These are phyloP conservation scores for Tor tambroides DNA, from an alignment of 2,113 vertebrate species.

Conservation along the genomic window DNA sequence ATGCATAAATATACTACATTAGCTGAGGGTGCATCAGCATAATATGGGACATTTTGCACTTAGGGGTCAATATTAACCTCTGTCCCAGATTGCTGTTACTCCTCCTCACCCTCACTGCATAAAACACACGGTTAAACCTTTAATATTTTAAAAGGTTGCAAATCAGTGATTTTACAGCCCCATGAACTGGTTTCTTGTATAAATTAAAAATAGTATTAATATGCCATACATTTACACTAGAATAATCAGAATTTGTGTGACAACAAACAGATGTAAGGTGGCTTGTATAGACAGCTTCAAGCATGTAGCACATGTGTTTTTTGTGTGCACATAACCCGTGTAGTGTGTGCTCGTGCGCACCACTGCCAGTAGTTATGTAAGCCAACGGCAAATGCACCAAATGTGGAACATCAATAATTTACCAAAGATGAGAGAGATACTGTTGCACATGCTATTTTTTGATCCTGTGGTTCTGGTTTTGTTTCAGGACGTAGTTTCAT, in stretches of 20 bases:
- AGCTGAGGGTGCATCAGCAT: neutral
- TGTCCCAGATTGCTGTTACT: neutral
- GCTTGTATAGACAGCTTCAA: neutral
- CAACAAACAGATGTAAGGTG: neutral
- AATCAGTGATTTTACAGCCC: neutral
- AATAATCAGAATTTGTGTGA: neutral
- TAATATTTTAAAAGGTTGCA: neutral
- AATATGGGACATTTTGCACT: neutral
- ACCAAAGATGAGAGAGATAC: constrained; percentile 36
- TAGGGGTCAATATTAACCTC: neutral
- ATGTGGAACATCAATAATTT: constrained; percentile 69
- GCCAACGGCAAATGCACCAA: constrained; percentile 53
- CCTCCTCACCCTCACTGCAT: neutral
- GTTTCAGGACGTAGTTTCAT: neutral
- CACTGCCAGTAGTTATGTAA: constrained; percentile 52
- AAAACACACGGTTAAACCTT: neutral
- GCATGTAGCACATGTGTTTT: neutral
- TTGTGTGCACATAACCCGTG: neutral
- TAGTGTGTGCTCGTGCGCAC: constrained; percentile 35
- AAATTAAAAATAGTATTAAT: neutral
- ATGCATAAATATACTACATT: neutral
- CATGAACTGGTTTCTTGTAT: neutral
- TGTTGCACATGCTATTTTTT: neutral
- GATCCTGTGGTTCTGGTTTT: neutral
- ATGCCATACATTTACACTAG: neutral